These are phyloP conservation scores for Lingula anatina DNA, from an alignment of 2,888 invertebrate species.

Conservation along the genomic window DNA sequence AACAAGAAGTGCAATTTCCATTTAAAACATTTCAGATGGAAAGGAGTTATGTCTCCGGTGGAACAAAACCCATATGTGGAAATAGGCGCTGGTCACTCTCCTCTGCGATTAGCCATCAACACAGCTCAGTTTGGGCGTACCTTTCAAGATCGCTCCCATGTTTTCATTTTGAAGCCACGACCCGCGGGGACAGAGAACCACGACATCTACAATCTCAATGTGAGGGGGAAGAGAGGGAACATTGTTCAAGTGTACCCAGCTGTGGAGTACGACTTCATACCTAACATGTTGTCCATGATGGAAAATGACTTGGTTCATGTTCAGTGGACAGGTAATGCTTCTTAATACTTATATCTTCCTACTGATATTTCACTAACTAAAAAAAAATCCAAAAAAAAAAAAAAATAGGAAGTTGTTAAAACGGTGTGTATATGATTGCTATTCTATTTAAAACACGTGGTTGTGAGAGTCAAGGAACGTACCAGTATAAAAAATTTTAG, in stretches of 20 bases:
- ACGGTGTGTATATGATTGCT: no score
- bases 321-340: conserved; percentile 47
- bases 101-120: conserved; percentile 45
- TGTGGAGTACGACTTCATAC: no score
- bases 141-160: conserved; percentile 48
- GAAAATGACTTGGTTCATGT: conserved; percentile 37
- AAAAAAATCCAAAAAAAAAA: no score
- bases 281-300: conserved; percentile 25
- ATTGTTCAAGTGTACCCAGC: conserved; percentile 47
- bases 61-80: conserved; percentile 41
- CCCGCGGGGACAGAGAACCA: conserved; percentile 18
- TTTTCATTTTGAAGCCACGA: conserved; percentile 36
- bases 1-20: no score
- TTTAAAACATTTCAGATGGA: no score
- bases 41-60: conserved; percentile 43
- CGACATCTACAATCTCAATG: conserved; percentile 38
- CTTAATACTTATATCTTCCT: no score
- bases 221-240: conserved; percentile 47
- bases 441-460: no score
- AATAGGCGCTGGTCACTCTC: conserved; percentile 30
- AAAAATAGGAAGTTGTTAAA: no score
- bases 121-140: conserved; percentile 47
- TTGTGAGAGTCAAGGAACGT: no score
- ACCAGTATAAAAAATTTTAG: no score
- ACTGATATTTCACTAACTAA: no score